Evolutionary conservation across 2,888 invertebrate genomes (phyloP), one percentile per base, ranked within the genome.

Genomic region (Baccha elongata): DNA sequence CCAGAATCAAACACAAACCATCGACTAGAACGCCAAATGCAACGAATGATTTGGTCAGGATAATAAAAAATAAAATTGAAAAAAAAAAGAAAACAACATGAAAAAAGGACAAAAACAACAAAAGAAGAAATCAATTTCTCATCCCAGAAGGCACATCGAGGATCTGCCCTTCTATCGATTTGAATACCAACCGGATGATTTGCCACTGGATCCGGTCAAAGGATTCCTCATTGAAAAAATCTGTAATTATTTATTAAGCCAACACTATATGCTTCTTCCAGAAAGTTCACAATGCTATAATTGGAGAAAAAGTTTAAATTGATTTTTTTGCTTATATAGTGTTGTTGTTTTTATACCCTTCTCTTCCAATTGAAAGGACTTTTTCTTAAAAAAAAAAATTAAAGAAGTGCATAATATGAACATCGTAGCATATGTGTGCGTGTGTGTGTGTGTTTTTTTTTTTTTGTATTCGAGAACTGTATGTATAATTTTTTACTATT

Each of bases 131-230:
- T 8, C 86, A 69, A 48, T 80, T 65, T n/a, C 58, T 11, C 73
- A 79, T 71, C 79, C 84, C 32, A 87, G 85, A 40, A 65, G 89
- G 7, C 87, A 87, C 7, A 83, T 89, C 21, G 89, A 89, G 46
- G 91, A 91, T 74, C 88, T 88, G 35, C 90, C 90, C 4, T 91
- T 91, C 68, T 91, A 90, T 84, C 85, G 86, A 32, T 86, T 89
- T 64, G 78, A 85, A 32, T 90, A 91, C 79, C 75, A 86, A 17
- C 87, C 86, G 26, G 91, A 91, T 84, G 89, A 91, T 67, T 84
- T 91, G 85, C 91, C 91, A 0, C 80, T 91, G 26, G 91, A 91
- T 87, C 91, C 91, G 2, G 85, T 87, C 13, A 89, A 88, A 78
- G 86, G 86, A 29, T 89, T 86, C 62, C 75, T 90, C 26, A 71